A percentile compares a stretch with the other conserved stretches of the same genome.
Conservation (phyloP, 2,888 invertebrate species). For the Ryuthela nishihirai region DNA sequence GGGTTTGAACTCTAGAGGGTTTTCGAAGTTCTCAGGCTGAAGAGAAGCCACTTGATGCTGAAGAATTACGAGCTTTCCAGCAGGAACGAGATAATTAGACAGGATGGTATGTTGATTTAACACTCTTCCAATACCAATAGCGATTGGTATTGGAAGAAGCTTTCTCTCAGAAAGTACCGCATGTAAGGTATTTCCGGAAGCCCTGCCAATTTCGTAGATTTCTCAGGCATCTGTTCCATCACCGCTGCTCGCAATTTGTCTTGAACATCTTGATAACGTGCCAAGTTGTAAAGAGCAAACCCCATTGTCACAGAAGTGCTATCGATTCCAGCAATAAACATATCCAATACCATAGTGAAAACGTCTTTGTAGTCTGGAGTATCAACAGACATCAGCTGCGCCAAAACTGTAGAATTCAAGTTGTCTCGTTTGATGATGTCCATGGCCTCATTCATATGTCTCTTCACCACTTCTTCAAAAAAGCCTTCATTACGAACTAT, state of each 20-base stretch:
- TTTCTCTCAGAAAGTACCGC: no score
- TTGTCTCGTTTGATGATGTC: no score
- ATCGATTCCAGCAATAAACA: slow-evolving; percentile 78
- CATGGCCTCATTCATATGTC: no score
- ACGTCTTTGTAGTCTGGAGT: slow-evolving; percentile 71
- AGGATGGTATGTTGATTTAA: slow-evolving; percentile 50
- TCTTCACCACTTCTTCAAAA: no score
- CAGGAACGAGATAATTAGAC: slow-evolving; percentile 57
- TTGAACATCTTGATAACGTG: slow-evolving; percentile 65
- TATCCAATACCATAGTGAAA: slow-evolving; percentile 74
- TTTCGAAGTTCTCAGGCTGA: slow-evolving; percentile 46
- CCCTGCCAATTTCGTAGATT: neutral
- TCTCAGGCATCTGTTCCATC: slow-evolving; percentile 56
- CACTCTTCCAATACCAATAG: slow-evolving; percentile 36
- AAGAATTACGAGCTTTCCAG: slow-evolving; percentile 46
- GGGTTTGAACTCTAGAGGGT: no score
- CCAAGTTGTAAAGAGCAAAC: slow-evolving; percentile 74
- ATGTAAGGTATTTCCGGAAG: no score
- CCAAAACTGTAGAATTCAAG: slow-evolving; percentile 57
- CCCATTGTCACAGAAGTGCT: slow-evolving; percentile 74
- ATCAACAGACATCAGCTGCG: slow-evolving; percentile 64
- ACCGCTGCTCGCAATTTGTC: slow-evolving; percentile 64
- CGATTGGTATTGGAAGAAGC: no score
- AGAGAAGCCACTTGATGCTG: slow-evolving; percentile 47
- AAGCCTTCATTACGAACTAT: slow-evolving; percentile 31